Evolutionary conservation across 2,113 vertebrate species (phyloP).

Genomic region (Mus spicilegus): DNA sequence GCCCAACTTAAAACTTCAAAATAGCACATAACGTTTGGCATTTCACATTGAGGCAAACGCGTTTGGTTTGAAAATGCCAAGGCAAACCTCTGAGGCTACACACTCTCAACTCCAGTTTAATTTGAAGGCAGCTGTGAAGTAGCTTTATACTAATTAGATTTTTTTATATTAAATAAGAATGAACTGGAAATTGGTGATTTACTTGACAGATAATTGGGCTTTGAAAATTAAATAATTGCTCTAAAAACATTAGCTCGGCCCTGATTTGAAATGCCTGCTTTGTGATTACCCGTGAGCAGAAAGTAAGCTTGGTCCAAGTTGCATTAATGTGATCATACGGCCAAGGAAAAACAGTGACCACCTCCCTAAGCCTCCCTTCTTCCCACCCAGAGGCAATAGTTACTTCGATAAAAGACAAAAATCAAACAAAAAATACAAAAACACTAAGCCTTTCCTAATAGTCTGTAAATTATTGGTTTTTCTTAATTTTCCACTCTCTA

Average conservation of each 20-base stretch:
- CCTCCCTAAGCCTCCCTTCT: background rate
- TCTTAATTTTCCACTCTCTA: conserved; percentile 11
- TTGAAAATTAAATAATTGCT: conserved; percentile 78
- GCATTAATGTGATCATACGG: conserved; percentile 50
- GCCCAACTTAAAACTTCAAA: conserved; percentile 27
- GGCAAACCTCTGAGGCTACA: background rate
- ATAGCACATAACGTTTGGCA: background rate
- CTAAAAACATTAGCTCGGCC: conserved; percentile 71
- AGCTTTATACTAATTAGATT: conserved; percentile 72
- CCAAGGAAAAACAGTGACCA: conserved; percentile 44
- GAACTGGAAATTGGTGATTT: conserved; percentile 80
- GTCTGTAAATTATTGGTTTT: conserved; percentile 2
- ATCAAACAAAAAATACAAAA: too few relatives aligned
- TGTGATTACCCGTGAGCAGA: conserved; percentile 74
- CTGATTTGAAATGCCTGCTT: conserved; percentile 79
- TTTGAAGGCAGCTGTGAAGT: conserved; percentile 76
- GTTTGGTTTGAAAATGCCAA: background rate
- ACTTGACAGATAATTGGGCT: conserved; percentile 71
- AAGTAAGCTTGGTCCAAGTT: conserved; percentile 48
- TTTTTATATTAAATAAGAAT: conserved; percentile 77
- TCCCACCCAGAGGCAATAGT: conserved; percentile 17
- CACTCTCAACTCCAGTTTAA: conserved; percentile 40
- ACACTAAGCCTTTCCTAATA: background rate
- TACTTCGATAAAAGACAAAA: background rate
- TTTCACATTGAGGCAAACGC: background rate